phyloP scores from a whole-genome alignment of 2,888 invertebrate genomes.

The Andrena minutula region DNA sequence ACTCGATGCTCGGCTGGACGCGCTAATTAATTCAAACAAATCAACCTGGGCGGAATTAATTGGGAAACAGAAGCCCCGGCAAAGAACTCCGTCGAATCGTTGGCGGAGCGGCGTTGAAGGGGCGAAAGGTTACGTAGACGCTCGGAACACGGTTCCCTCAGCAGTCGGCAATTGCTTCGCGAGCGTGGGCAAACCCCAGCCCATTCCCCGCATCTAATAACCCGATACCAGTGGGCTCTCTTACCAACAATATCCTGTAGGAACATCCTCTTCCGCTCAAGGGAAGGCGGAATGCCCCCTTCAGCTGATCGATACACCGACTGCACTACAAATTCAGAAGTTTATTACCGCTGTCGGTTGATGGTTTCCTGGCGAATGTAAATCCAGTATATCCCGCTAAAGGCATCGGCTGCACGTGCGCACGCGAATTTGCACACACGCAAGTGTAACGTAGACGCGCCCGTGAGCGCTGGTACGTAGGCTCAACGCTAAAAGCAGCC shows the following conservation, averaged over 20 bases:
- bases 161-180: slow-evolving; percentile 2
- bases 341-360: slow-evolving; percentile 57
- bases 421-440: background rate
- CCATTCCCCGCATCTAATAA: slow-evolving; percentile 39
- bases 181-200: background rate
- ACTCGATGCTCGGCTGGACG: background rate
- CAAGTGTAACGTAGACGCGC: background rate
- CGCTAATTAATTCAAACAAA: slow-evolving; percentile 28
- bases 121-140: background rate
- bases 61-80: background rate
- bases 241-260: slow-evolving; percentile 58
- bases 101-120: background rate
- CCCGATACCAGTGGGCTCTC: slow-evolving; percentile 31
- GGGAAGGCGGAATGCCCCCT: slow-evolving; percentile 11
- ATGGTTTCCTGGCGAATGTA: slow-evolving; percentile 47
- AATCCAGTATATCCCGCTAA: slow-evolving; percentile 28
- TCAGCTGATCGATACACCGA: slow-evolving; percentile 33
- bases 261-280: slow-evolving; percentile 41
- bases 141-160: background rate
- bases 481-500: slow-evolving; percentile 40
- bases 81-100: background rate
- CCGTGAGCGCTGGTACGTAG: background rate
- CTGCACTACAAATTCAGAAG: slow-evolving; percentile 54
- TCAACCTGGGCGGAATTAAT: slow-evolving; percentile 12
- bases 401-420: slow-evolving; percentile 15